Evolutionary conservation across 2,888 invertebrate species (phyloP).

Genomic region (Capitulum mitella): DNA sequence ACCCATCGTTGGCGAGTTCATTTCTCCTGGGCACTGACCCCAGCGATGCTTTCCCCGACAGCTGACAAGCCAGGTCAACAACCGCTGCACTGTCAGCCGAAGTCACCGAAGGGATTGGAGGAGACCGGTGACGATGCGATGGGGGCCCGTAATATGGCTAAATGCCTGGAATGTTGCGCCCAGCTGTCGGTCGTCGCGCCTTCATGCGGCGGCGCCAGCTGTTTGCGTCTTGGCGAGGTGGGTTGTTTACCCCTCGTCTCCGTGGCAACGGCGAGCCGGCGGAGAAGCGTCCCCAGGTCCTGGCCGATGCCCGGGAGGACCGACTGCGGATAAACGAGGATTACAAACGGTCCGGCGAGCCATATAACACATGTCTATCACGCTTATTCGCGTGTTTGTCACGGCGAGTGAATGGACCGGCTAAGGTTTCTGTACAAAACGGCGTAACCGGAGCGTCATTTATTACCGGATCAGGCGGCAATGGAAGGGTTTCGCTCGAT

Average conservation of each 20-base stretch:
- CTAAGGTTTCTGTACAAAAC: background rate
- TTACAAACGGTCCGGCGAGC: background rate
- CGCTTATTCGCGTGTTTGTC: conserved; percentile 8
- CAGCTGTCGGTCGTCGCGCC: background rate
- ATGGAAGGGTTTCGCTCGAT: background rate
- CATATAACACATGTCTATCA: background rate
- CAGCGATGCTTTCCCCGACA: too few relatives aligned
- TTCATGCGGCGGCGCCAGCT: background rate
- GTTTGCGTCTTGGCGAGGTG: background rate
- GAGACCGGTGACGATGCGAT: too few relatives aligned
- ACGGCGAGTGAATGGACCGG: background rate
- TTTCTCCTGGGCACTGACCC: too few relatives aligned
- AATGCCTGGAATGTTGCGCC: background rate
- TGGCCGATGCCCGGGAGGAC: background rate
- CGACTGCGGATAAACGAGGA: background rate
- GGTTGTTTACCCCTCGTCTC: background rate
- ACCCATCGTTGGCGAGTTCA: too few relatives aligned
- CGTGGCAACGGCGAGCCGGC: too few relatives aligned
- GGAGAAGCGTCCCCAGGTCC: background rate
- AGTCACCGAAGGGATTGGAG: too few relatives aligned
- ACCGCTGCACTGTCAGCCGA: too few relatives aligned
- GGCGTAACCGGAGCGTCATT: background rate
- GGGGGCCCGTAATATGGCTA: too few relatives aligned
- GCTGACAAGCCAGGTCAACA: too few relatives aligned
- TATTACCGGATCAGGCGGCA: background rate